These are phyloP conservation scores for Xenopus petersii DNA, from an alignment of 2,797 vertebrate species.

Conservation along the genomic window DNA sequence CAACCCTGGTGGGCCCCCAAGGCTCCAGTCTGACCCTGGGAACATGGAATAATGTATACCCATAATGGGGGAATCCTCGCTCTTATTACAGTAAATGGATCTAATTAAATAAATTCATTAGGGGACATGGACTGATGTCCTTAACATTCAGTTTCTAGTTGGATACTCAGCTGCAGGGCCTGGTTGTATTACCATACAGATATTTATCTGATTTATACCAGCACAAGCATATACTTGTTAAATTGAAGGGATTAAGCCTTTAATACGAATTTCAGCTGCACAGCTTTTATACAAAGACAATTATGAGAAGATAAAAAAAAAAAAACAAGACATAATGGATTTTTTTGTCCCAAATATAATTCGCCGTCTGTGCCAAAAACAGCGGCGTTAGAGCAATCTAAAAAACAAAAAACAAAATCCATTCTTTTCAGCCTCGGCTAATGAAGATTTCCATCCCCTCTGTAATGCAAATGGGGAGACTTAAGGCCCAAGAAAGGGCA, in stretches of 20 bases:
- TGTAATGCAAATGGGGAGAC: conserved; percentile 46
- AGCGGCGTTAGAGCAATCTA: conserved; percentile 43
- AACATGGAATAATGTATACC: too few species aligned
- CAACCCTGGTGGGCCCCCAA: too few species aligned
- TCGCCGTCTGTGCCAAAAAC: conserved; percentile 40
- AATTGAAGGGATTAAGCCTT: conserved; percentile 17
- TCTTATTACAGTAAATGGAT: too few species aligned
- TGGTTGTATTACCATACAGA: too few species aligned
- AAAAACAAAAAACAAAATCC: conserved; percentile 16
- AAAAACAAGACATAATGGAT: conserved; percentile 26
- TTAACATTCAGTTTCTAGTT: too few species aligned
- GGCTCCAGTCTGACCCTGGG: too few species aligned
- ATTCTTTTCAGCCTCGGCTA: conserved; percentile 36
- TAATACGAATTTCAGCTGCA: conserved; percentile 5
- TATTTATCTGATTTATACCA: too few species aligned
- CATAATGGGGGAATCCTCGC: too few species aligned
- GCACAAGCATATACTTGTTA: background rate
- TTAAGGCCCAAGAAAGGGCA: conserved; percentile 23
- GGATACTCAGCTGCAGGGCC: too few species aligned
- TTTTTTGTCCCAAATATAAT: conserved; percentile 28
- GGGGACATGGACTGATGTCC: too few species aligned
- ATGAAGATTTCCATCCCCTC: conserved; percentile 38
- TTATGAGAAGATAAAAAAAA: conserved; percentile 25
- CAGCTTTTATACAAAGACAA: conserved; percentile 5
- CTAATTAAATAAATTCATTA: too few species aligned